phyloP scores from a whole-genome alignment of 2,888 invertebrate species.

The Tinea pellionella region DNA sequence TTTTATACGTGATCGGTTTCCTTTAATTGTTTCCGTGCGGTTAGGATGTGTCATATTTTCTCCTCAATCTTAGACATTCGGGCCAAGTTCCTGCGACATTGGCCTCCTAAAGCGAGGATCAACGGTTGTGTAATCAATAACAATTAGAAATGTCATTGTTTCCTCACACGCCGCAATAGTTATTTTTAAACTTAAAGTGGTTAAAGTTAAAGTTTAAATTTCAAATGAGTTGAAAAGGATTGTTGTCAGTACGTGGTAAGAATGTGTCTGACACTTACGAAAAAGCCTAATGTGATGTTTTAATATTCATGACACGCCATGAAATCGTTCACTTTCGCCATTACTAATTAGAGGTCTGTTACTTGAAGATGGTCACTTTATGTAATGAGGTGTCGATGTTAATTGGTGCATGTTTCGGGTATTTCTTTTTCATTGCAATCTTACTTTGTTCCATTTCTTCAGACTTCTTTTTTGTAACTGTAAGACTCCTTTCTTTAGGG shows the following conservation, averaged over 20 bases:
- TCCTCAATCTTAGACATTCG: conserved; percentile 54
- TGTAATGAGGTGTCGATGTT: conserved; percentile 16
- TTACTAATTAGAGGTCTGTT: conserved; percentile 33
- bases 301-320: conserved; percentile 53
- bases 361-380: conserved; percentile 22
- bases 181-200: neutral
- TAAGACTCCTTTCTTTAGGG: too few relatives aligned
- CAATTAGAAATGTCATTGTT: conserved; percentile 62
- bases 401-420: conserved; percentile 3
- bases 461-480: too few relatives aligned
- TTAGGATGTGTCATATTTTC: conserved; percentile 47
- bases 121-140: conserved; percentile 48
- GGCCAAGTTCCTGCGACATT: conserved; percentile 49
- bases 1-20: conserved; percentile 43
- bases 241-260: neutral
- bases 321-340: conserved; percentile 40
- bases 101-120: conserved; percentile 53
- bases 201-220: neutral
- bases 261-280: conserved; percentile 34
- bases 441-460: too few relatives aligned
- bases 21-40: conserved; percentile 39
- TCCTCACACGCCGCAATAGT: neutral
- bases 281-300: conserved; percentile 39
- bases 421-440: too few relatives aligned
- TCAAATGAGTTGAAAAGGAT: neutral